Conservation (phyloP, 2,113 vertebrate species). For the Aplodontia rufa region DNA sequence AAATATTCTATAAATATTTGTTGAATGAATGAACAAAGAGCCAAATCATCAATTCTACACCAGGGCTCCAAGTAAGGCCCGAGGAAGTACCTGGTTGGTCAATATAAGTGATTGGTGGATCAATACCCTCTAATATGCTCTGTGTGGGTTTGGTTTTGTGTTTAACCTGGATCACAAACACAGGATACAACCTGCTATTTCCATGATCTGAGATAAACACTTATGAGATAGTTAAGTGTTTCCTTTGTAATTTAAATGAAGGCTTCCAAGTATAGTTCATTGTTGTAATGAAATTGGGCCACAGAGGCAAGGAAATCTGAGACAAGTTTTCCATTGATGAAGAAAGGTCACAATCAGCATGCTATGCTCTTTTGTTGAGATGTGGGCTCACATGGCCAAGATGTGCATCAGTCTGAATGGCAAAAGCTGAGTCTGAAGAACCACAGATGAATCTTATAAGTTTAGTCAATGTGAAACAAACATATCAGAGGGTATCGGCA, state of each 20-base stretch:
- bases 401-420: neutral
- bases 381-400: neutral
- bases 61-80: neutral
- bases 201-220: conserved; percentile 35
- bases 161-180: conserved; percentile 21
- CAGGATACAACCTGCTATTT: conserved; percentile 32
- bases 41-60: neutral
- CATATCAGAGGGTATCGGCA: neutral
- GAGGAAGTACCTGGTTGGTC: neutral
- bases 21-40: conserved; percentile 24
- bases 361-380: neutral
- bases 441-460: conserved; percentile 55
- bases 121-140: neutral
- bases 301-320: conserved; percentile 54
- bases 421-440: conserved; percentile 16
- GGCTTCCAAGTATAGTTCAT: conserved; percentile 50
- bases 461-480: conserved; percentile 56
- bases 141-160: neutral
- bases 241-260: conserved; percentile 64
- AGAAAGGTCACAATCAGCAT: neutral
- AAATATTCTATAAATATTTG: neutral
- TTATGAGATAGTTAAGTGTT: neutral
- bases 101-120: neutral
- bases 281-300: conserved; percentile 43
- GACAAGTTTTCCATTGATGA: conserved; percentile 32